Evolutionary conservation across 2,113 vertebrate species (phyloP).

Genomic region (Atractosteus spatula): DNA sequence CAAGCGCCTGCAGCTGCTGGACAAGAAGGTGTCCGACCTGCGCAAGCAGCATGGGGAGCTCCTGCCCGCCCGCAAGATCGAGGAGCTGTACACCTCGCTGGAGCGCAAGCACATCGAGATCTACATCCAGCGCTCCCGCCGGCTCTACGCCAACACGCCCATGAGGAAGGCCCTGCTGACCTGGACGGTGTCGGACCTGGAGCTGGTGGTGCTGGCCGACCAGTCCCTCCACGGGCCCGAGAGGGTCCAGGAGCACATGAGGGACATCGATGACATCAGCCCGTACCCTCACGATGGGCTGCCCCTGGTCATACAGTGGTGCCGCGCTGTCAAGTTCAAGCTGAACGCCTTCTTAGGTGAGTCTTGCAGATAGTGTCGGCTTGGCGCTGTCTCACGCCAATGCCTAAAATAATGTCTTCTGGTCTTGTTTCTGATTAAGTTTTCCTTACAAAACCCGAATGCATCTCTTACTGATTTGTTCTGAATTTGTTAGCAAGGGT

Average conservation of each 20-base stretch:
- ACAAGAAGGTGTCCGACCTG: constrained; percentile 88
- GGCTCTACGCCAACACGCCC: constrained; percentile 91
- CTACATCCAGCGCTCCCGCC: constrained; percentile 93
- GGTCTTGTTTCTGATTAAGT: too few relatives aligned
- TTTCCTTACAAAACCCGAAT: too few relatives aligned
- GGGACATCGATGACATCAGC: constrained; percentile 79
- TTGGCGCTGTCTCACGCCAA: neutral
- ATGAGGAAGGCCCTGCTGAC: constrained; percentile 92
- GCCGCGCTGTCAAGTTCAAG: constrained; percentile 84
- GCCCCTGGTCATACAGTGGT: constrained; percentile 88
- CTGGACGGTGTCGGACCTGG: constrained; percentile 83
- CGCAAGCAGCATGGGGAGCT: constrained; percentile 94
- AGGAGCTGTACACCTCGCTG: constrained; percentile 91
- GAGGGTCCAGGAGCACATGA: constrained; percentile 79
- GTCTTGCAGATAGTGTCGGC: constrained; percentile 24
- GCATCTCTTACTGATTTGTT: too few relatives aligned
- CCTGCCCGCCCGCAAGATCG: constrained; percentile 92
- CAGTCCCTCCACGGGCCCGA: constrained; percentile 81
- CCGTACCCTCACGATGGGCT: constrained; percentile 85
- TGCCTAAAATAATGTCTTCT: too few relatives aligned
- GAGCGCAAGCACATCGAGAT: constrained; percentile 98
- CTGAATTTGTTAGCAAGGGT: too few relatives aligned
- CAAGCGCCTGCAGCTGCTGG: constrained; percentile 87
- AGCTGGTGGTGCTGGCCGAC: constrained; percentile 81
- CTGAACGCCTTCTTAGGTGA: constrained; percentile 84